Conservation (phyloP, 2,113 vertebrate species). For the Indicator maculatus region DNA sequence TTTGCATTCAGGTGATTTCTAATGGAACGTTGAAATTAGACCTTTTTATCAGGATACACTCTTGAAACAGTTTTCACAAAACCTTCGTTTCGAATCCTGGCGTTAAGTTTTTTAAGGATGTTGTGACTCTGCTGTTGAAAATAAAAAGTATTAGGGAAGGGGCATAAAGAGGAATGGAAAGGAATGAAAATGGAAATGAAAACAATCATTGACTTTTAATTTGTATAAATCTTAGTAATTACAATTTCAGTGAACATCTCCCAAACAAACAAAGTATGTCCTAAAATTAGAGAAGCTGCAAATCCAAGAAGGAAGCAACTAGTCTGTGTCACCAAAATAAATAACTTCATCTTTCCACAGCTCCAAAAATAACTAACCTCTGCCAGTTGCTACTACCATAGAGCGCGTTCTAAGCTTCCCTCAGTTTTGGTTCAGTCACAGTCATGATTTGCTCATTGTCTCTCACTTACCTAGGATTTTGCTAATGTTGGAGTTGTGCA, state of each 20-base stretch:
- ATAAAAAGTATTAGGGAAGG: background rate
- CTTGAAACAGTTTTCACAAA: background rate
- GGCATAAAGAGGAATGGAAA: background rate
- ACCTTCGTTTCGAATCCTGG: background rate
- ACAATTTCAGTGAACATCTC: background rate
- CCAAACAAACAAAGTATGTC: background rate
- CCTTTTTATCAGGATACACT: background rate
- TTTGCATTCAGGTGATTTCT: conserved; percentile 13
- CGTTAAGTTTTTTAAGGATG: background rate
- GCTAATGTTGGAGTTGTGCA: conserved; percentile 99
- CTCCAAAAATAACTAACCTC: background rate
- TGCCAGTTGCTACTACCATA: background rate
- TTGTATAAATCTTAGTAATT: background rate
- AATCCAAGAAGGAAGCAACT: background rate
- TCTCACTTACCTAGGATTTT: conserved; percentile 94
- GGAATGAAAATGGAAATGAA: background rate
- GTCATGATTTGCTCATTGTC: background rate
- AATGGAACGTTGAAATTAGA: background rate
- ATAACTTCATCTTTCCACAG: background rate
- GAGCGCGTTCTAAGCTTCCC: background rate
- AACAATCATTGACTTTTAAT: background rate
- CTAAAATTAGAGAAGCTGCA: background rate
- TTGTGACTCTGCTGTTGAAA: background rate
- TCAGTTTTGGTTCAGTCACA: background rate
- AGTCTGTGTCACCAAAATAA: background rate